Base-by-base conservation (phyloP, 2,888 invertebrate genomes). In the Lymantria monacha region DNA sequence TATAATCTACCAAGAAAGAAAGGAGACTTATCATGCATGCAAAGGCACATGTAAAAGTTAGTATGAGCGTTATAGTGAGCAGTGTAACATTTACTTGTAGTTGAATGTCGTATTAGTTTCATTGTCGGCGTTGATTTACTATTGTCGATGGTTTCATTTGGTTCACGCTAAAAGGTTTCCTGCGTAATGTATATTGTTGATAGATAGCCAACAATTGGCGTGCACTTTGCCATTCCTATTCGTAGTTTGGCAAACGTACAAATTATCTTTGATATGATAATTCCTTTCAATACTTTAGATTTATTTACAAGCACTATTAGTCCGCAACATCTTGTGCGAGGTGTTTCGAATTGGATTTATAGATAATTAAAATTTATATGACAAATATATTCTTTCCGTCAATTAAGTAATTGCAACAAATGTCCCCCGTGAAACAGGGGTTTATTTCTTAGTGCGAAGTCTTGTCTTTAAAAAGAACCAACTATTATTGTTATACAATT, bases 121-220 rank as follows among this genome's bases (percentile, higher is more conserved):
- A 60, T 55, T 59, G 49, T 44, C 54, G 51, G 59, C 59, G 66
- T 65, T 65, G 66, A 68, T 66, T 68, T 62, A 58, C 59, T 62
- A 49, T 51, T 55, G 44, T 41, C 52, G 53, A 57, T 53, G 48
- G 59, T 66, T 69, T 63, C 59, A 65, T 69, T 73, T 59, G 59
- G 53, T 64, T 56, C 51, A 55, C 63, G 64, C 71, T 74, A 73
- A 77, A 77, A 74, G 77, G 73, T 72, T 73, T 72, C 55, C 64
- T 68, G 62, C 58, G 66, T 69, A 71, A 70, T 70, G 57, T 66
- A 61, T 68, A 68, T 66, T 36, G 55, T 52, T 59, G 63, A 70
- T 66, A 66, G 54, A 63, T 63, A 49, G 48, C 48, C 42, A 50
- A 49, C 54, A 60, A 54, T 65, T 62, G 55, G 54, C 61, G 55